Conservation (phyloP, 2,888 invertebrate species). For the Sphaeridia pumilis region DNA sequence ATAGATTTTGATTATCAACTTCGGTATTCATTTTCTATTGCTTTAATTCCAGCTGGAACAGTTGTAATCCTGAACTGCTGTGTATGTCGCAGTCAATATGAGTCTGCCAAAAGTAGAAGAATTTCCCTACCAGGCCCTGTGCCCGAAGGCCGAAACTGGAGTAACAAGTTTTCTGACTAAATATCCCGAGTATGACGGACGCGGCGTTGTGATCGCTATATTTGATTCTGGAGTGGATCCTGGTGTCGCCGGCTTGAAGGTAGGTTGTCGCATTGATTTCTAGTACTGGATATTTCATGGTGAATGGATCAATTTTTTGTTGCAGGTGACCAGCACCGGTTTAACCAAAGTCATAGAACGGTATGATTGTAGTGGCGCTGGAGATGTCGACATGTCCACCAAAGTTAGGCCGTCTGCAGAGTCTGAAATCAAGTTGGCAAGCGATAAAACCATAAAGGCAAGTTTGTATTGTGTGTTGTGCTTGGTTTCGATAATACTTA, state of each 20-base stretch:
- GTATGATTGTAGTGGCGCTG: constrained; percentile 90
- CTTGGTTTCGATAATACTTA: neutral
- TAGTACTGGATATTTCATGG: neutral
- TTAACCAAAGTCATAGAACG: constrained; percentile 86
- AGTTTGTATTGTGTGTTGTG: constrained; percentile 6
- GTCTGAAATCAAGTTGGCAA: constrained; percentile 62
- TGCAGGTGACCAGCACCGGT: constrained; percentile 73
- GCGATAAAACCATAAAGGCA: constrained; percentile 80
- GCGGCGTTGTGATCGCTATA: constrained; percentile 82
- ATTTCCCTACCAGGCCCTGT: constrained; percentile 72
- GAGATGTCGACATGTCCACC: constrained; percentile 85
- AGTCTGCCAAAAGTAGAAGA: constrained; percentile 15
- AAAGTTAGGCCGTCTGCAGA: constrained; percentile 55
- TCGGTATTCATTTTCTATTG: no score
- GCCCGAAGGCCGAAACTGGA: constrained; percentile 91
- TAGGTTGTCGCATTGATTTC: constrained; percentile 42
- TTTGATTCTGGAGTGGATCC: constrained; percentile 98
- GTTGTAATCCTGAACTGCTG: no score
- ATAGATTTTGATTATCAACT: no score
- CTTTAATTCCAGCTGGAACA: no score
- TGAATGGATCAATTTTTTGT: constrained; percentile 14
- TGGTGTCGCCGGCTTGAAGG: constrained; percentile 85
- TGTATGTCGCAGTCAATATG: no score
- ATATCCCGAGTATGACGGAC: constrained; percentile 73
- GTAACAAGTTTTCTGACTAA: constrained; percentile 74